These are phyloP conservation scores for Adelosebastes latens DNA, from an alignment of 2,797 vertebrate species.

Conservation along the genomic window DNA sequence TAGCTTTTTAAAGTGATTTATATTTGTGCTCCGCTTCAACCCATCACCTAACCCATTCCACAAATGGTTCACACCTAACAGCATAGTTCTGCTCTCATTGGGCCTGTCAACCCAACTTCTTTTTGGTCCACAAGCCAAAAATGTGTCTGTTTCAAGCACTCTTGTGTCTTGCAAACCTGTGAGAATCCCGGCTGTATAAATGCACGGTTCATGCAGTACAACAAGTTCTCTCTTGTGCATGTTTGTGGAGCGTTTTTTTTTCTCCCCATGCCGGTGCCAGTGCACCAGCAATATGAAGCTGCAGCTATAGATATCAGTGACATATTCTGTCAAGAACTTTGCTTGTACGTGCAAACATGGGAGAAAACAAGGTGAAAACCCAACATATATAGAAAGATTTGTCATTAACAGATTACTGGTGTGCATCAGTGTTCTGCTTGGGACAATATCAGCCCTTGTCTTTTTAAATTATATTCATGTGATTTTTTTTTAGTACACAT, in stretches of 20 bases:
- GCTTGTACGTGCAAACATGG: background rate
- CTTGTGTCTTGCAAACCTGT: background rate
- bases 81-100: background rate
- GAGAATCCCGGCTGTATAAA: background rate
- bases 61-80: background rate
- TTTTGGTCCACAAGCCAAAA: background rate
- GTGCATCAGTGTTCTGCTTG: constrained; percentile 7
- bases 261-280: background rate
- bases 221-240: background rate
- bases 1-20: no score
- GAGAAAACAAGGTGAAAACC: background rate
- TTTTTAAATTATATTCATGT: constrained; percentile 47
- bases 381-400: background rate
- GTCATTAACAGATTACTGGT: constrained; percentile 8
- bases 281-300: background rate
- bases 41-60: no score
- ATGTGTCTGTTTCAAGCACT: background rate
- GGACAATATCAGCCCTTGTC: constrained; percentile 52
- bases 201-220: background rate
- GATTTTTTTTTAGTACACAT: constrained; percentile 45
- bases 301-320: constrained; percentile 40
- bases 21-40: no score
- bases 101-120: background rate
- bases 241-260: background rate
- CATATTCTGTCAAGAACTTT: constrained; percentile 5